Evolutionary conservation across 2,888 invertebrate species (phyloP), one percentile per base, ranked within the genome.

Genomic region (Epinotia bilunana): DNA sequence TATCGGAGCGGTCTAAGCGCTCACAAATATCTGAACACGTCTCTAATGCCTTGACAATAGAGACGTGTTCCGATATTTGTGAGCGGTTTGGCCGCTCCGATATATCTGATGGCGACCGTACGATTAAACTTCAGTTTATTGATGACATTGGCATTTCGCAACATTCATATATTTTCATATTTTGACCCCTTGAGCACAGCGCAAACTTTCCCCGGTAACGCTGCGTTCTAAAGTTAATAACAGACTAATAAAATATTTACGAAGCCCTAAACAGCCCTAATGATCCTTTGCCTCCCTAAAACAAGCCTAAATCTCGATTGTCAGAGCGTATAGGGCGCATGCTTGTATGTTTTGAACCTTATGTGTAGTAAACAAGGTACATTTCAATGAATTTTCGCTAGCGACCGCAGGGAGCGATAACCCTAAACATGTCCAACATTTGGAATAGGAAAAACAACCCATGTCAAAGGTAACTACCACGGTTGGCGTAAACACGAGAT

Each of bases 371-470:
- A 53, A n/a, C 6, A 53, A 53, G 13, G 49, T 3, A n/a, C 6
- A n/a, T 53, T 6, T 1, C 6, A n/a, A 49, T n/a, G n/a, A 18
- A 9, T 62, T 33, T 11, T 33, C 20, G 53, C n/a, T 33, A 43
- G 33, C 64, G 55, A 3, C 65, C 65, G 18, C 1, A n/a, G 72
- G 65, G 65, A 65, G 53, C 23, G 53, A 67, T 67, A 73, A 67
- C 67, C 39, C 73, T 73, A 73, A 73, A 73, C 20, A 67, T 73
- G 61, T 28, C 67, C 39, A 73, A 73, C 67, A 61, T 33, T 2
- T 20, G 49, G n/a, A 61, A 73, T 73, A 55, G 43, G 57, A 68
- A 70, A 67, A 61, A 18, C 60, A 73, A 53, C 65, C 65, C 60
- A 55, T 28, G 39, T 61, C 65, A 67, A 60, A 43, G 61, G 53